Evolutionary conservation across 2,113 vertebrate species (phyloP), one percentile per base, ranked within the genome.

Genomic region (Ceyx margarethae): DNA sequence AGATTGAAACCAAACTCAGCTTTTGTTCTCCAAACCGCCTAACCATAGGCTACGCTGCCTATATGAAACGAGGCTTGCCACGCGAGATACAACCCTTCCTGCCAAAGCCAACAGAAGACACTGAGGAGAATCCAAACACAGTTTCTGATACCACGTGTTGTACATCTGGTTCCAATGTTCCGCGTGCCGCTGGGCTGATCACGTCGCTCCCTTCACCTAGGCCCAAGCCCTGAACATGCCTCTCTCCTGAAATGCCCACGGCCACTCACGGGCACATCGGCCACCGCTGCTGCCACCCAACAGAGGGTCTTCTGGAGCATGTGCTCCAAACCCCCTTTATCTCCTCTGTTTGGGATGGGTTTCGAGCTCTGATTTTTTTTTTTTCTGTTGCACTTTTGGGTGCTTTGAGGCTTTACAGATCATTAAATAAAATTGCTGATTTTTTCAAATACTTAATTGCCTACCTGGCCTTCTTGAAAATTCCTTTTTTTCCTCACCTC

Each of bases 401-500:
- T 43, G 62, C 85, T 94, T 22, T 22, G 35, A 78, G 62, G 83
- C 57, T 94, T 93, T 77, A 65, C 40, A 77, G 85, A 66, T 90
- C 71, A 85, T 93, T 87, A 85, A 48, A 82, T 62, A 85, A 92
- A 96, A 66, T 21, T 96, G 96, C 94, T 96, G 92, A 73, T 93
- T 69, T 84, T 94, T 75, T 87, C 69, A 89, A 75, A 94, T 29
- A 76, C 51, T 86, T n/a, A 92, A 89, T 62, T 93, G 89, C 85
- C 94, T 96, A 90, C 42, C 75, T 85, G 72, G 76, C 73, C 77
- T 90, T 69, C 90, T 62, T 73, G 81, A 92, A 71, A 95, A 66
- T 29, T 25, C 68, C 20, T 60, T 46, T 51, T 53, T 86, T 53
- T 77, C 48, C 68, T 81, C 58, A 61, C 85, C 84, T 90, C 10